phyloP scores from a whole-genome alignment of 2,113 vertebrate genomes.

The Dromas ardeola region DNA sequence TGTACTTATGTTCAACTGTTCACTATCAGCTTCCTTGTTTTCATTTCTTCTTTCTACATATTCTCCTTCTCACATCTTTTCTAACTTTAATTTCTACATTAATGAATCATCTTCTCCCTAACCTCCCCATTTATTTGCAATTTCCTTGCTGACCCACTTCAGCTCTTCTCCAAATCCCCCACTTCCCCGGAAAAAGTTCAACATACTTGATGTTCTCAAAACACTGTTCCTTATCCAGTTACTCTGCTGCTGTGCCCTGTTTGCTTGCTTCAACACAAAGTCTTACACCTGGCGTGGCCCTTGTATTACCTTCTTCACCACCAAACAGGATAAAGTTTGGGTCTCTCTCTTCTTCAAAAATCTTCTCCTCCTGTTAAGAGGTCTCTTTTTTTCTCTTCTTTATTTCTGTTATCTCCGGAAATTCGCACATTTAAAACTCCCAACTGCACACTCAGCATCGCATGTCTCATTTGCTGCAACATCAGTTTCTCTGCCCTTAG shows the following conservation, averaged over 20 bases:
- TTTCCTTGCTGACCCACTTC: neutral
- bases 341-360: neutral
- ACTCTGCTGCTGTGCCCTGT: neutral
- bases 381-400: neutral
- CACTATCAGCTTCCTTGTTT: neutral
- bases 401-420: neutral
- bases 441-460: neutral
- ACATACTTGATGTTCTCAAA: neutral
- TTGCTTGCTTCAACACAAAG: neutral
- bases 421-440: neutral
- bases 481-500: conserved; percentile 16
- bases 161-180: neutral
- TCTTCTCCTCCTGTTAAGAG: neutral
- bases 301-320: neutral
- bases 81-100: neutral
- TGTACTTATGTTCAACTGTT: neutral
- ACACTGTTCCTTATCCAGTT: neutral
- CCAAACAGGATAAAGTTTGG: neutral
- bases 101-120: neutral
- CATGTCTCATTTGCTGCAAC: conserved; percentile 14
- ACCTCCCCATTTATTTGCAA: neutral
- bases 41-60: neutral
- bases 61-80: neutral
- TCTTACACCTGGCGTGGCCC: neutral
- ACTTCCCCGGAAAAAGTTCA: neutral